Evolutionary conservation across 2,888 invertebrate genomes (phyloP), one percentile per base, ranked within the genome.

Genomic region (Melanchra persicariae): DNA sequence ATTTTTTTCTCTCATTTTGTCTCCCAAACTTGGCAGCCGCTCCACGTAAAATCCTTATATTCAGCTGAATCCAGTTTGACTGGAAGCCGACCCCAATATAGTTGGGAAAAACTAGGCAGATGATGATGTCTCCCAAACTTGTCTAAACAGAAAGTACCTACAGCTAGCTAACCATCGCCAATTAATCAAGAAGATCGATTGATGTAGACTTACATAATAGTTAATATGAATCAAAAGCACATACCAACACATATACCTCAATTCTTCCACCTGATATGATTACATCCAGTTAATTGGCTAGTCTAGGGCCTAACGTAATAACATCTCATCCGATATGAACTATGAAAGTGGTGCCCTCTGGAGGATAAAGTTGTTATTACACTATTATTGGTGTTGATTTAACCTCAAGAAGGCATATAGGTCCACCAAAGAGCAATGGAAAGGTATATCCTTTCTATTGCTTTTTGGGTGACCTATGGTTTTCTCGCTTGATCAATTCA

Each of bases 271-370:
- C 30, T 77, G 43, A 64, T 47, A 40, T 22, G 22, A 73, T 64
- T 74, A 74, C 66, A 57, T 51, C 47, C 47, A 51, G 49, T 34
- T 76, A 79, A 81, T 83, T 73, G 72, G 62, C 34, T 12, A 78
- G 68, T 63, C 55, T 68, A 52, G 58, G 30, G 43, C 17, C n/a
- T 58, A 78, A 76, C 57, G 69, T 63, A 59, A 81, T 82, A 51
- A 75, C 70, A 24, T 68, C 61, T 59, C 60, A 60, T 54, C 49
- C 45, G 12, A 70, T 54, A 43, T 61, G 37, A 62, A 45, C 65
- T 67, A 65, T 34, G 61, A 72, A 72, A 60, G 60, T 68, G 34
- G 37, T 10, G 37, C 57, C 37, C 72, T 64, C 79, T 55, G 0
- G 65, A 24, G 71, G 26, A 61, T 54, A n/a, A 58, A 65, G 57